Evolutionary conservation across 2,888 invertebrate genomes (phyloP).

Genomic region (Monopis laevigella): DNA sequence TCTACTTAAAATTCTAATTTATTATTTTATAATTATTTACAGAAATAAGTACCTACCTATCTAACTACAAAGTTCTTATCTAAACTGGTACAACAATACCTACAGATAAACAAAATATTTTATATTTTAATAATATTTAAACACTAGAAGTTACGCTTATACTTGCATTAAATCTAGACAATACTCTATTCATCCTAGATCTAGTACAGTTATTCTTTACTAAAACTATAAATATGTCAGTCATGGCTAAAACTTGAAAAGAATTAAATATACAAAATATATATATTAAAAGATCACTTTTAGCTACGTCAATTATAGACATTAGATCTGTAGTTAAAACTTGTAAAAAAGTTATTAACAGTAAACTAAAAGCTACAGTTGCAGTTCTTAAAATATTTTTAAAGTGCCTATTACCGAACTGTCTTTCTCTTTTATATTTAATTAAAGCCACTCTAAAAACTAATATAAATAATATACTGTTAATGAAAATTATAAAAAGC

Average conservation of each 20-base stretch:
- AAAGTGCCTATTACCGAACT: neutral
- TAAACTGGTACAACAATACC: no score
- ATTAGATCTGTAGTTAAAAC: slow-evolving; percentile 2
- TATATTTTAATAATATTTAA: neutral
- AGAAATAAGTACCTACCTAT: no score
- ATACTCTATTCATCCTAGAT: neutral
- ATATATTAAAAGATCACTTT: neutral
- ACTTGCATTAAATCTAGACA: slow-evolving; percentile 1
- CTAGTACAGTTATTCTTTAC: slow-evolving; percentile 16
- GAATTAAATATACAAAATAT: slow-evolving; percentile 30
- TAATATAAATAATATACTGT: slow-evolving; percentile 3
- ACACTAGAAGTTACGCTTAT: neutral
- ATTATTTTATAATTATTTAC: no score
- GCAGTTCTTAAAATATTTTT: neutral
- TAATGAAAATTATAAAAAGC: neutral
- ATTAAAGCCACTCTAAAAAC: slow-evolving; percentile 3
- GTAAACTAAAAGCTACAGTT: neutral
- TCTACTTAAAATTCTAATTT: no score
- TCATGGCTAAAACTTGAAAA: slow-evolving; percentile 26
- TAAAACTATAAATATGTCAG: slow-evolving; percentile 26
- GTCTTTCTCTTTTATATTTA: neutral
- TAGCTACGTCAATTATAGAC: neutral
- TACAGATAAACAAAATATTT: no score
- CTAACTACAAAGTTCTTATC: no score
- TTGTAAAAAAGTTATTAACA: slow-evolving; percentile 5